Evolutionary conservation across 1,140 invertebrate genomes (phyloP).

Genomic region (Pollicipes pollicipes): DNA sequence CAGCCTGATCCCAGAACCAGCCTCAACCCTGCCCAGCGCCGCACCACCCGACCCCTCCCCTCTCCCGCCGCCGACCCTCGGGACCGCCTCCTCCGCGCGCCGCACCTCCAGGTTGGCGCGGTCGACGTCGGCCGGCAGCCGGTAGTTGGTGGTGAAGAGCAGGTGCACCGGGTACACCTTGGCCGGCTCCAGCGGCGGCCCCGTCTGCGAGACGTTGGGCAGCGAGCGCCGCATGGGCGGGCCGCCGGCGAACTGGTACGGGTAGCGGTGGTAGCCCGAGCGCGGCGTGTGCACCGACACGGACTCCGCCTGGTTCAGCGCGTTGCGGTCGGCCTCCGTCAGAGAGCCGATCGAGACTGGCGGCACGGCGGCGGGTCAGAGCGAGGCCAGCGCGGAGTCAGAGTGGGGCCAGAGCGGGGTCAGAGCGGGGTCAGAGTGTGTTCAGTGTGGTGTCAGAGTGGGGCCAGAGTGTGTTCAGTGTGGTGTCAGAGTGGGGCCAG

Average conservation of each 20-base stretch:
- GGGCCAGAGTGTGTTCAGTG: too few relatives aligned
- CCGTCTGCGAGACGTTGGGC: conserved; percentile 57
- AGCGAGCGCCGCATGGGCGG: conserved; percentile 52
- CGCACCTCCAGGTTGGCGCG: conserved; percentile 85
- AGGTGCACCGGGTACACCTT: conserved; percentile 93
- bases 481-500: too few relatives aligned
- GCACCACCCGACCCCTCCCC: too few relatives aligned
- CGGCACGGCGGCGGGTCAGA: not conserved
- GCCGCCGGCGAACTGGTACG: conserved; percentile 16
- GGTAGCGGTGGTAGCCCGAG: conserved; percentile 7
- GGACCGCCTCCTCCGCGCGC: too few relatives aligned
- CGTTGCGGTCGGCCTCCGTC: conserved; percentile 74
- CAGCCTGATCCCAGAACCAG: too few relatives aligned
- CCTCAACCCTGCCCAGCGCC: too few relatives aligned
- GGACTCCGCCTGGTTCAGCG: conserved; percentile 41
- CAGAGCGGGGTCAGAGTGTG: too few relatives aligned
- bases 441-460: too few relatives aligned
- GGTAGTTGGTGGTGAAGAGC: conserved; percentile 86
- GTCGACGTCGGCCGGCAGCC: conserved; percentile 89
- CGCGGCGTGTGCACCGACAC: conserved; percentile 30
- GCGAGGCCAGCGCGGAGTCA: too few relatives aligned
- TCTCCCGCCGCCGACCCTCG: too few relatives aligned
- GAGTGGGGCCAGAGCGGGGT: too few relatives aligned
- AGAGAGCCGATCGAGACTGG: conserved; percentile 81
- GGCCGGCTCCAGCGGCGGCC: conserved; percentile 44